Percentiles rank a stretch among this genome's conserved stretches.
Evolutionary conservation across 2,113 vertebrate genomes (phyloP).

Genomic region (Thalassarche chlororhynchos): DNA sequence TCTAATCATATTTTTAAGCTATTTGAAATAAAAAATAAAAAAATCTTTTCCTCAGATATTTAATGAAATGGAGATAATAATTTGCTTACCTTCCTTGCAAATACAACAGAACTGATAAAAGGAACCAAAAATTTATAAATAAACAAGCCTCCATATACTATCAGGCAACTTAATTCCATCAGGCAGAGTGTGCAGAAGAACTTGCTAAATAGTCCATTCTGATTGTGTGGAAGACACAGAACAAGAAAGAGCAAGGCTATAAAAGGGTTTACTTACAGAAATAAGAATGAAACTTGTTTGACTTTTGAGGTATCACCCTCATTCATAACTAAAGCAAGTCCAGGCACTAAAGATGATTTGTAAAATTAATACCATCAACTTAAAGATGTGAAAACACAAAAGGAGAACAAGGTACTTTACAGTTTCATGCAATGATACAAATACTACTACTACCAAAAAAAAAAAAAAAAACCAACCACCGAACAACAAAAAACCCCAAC

Average conservation of each 20-base stretch:
- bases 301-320: not conserved
- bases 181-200: not conserved
- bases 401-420: not conserved
- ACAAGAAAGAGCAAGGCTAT: not conserved
- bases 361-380: not conserved
- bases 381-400: not conserved
- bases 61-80: not conserved
- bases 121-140: not conserved
- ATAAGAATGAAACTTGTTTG: not conserved
- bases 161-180: not conserved
- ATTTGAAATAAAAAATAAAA: not conserved
- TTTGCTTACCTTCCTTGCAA: slow-evolving; percentile 14
- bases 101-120: not conserved
- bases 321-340: not conserved
- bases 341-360: not conserved
- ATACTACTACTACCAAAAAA: not conserved
- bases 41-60: not conserved
- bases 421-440: not conserved
- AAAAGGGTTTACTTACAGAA: not conserved
- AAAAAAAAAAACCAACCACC: not conserved
- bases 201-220: not conserved
- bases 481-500: not conserved
- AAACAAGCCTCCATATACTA: not conserved
- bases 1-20: not conserved
- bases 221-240: not conserved